phyloP scores from a whole-genome alignment of 2,113 vertebrate species.

The Promerops cafer region DNA sequence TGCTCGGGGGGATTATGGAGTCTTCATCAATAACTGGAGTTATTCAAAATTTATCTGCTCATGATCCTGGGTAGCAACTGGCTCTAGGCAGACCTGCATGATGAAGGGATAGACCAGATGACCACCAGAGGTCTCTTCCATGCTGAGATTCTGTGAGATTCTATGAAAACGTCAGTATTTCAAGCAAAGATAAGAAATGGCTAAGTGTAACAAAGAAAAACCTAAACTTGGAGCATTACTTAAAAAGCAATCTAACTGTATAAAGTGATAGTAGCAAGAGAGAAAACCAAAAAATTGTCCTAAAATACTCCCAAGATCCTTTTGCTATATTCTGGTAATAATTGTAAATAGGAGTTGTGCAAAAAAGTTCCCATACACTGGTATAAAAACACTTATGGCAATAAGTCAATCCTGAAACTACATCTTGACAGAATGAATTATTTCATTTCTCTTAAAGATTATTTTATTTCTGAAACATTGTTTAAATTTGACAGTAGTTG shows the following conservation, averaged over 20 bases:
- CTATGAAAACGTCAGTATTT: background rate
- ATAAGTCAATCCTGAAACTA: background rate
- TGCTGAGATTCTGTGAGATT: background rate
- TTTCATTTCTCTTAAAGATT: background rate
- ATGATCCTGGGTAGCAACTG: background rate
- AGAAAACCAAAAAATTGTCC: fast-evolving
- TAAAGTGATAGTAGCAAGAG: background rate
- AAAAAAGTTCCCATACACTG: background rate
- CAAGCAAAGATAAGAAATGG: background rate
- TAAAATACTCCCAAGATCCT: background rate
- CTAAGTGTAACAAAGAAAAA: background rate
- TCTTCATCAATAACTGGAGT: background rate
- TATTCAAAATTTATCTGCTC: background rate
- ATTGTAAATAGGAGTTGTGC: fast-evolving
- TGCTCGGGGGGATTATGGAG: background rate
- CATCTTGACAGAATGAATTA: background rate
- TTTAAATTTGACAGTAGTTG: background rate
- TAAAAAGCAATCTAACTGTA: background rate
- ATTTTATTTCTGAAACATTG: background rate
- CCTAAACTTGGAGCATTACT: background rate
- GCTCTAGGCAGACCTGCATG: background rate
- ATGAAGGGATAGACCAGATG: background rate
- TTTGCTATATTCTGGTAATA: background rate
- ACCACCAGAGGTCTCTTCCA: background rate
- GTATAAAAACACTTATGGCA: background rate